These are phyloP conservation scores for Drosophila tropicalis DNA, from an alignment of 1,140 invertebrate genomes.

Conservation along the genomic window DNA sequence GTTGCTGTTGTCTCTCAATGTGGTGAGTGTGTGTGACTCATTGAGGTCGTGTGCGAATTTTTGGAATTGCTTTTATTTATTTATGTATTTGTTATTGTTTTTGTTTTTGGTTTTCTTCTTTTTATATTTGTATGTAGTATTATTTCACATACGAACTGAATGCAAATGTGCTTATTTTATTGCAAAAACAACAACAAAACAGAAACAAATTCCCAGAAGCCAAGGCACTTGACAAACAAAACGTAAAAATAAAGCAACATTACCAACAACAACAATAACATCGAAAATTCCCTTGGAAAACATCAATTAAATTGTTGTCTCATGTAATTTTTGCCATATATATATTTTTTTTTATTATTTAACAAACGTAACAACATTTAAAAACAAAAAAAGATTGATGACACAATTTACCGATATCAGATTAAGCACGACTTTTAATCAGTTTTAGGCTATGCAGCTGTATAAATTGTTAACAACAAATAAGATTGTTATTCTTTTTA, in stretches of 20 bases:
- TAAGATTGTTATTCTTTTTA: no score
- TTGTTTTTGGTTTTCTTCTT: constrained; percentile 31
- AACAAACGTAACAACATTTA: not conserved
- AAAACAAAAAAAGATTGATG: constrained; percentile 3
- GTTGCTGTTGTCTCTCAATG: not conserved
- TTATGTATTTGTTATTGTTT: constrained; percentile 77
- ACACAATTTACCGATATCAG: not conserved
- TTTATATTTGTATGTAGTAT: constrained; percentile 12
- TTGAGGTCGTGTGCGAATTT: constrained; percentile 79
- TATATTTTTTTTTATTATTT: no score
- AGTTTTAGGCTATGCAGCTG: no score
- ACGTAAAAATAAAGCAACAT: no score
- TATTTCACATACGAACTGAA: constrained; percentile 46
- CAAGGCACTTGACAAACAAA: constrained; percentile 46
- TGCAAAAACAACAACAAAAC: constrained; percentile 44
- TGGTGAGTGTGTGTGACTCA: constrained; percentile 53
- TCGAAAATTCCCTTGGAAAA: constrained; percentile 28
- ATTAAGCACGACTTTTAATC: not conserved
- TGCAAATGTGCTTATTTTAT: constrained; percentile 77
- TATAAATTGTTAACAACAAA: no score
- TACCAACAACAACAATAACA: no score
- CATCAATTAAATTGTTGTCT: constrained; percentile 19
- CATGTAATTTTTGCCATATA: constrained; percentile 20
- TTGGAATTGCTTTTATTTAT: constrained; percentile 79
- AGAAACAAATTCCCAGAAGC: constrained; percentile 60